Evolutionary conservation across 1,140 invertebrate species (phyloP).

Genomic region (Meloidogyne exigua): DNA sequence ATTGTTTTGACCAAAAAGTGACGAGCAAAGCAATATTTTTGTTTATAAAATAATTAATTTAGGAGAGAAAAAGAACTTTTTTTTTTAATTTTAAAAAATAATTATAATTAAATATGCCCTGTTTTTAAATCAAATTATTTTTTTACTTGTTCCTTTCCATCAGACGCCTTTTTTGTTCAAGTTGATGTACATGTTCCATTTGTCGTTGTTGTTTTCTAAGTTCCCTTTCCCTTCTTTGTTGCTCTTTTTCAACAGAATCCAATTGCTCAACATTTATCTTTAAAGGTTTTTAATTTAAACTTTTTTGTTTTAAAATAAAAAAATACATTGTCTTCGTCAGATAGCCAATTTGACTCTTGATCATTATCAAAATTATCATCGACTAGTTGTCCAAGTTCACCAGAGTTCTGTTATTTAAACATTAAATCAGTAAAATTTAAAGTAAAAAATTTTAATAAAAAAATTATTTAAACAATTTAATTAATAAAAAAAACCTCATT

Average conservation of each 20-base stretch:
- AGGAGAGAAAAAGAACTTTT: too few species aligned
- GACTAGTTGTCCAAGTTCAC: neutral
- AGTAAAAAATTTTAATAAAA: too few species aligned
- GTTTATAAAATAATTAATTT: too few species aligned
- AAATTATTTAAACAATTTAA: too few species aligned
- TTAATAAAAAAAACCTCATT: neutral
- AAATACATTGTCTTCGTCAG: conserved; percentile 1
- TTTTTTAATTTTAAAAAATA: too few species aligned
- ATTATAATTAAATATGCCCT: neutral
- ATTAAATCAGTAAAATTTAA: neutral
- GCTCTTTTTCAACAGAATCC: neutral
- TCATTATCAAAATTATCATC: neutral
- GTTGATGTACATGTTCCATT: neutral
- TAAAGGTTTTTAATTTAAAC: too few species aligned
- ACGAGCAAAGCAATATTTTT: too few species aligned
- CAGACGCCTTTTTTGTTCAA: neutral
- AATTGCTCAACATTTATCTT: neutral
- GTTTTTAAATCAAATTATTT: neutral
- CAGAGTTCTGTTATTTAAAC: neutral
- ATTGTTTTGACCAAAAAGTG: too few species aligned
- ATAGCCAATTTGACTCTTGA: neutral
- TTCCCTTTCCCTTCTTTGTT: neutral
- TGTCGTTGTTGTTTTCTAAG: neutral
- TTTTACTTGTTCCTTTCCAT: neutral
- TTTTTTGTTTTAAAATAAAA: neutral